Conservation (phyloP, 2,888 invertebrate genomes). For the Tolmerus cingulatus region DNA sequence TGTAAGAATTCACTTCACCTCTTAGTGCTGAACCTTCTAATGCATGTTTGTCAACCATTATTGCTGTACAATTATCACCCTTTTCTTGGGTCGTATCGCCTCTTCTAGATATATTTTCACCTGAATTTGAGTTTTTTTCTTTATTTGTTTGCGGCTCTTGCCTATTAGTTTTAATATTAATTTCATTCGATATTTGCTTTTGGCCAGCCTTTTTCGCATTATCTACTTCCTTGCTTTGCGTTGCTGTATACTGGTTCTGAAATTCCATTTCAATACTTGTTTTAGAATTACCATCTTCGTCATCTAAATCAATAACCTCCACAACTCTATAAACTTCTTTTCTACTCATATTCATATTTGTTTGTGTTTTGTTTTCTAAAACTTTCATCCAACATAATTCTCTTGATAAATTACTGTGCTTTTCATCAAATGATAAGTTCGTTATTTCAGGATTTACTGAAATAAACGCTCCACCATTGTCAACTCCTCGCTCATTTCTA, state of each 20-base stretch:
- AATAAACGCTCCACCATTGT: not conserved
- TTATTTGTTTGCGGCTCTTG: not conserved
- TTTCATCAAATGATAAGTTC: not conserved
- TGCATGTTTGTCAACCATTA: not conserved
- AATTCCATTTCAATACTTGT: not conserved
- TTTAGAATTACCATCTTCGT: not conserved
- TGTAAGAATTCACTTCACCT: not conserved
- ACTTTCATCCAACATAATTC: not conserved
- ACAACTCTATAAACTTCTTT: not conserved
- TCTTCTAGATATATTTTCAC: not conserved
- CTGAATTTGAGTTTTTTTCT: not conserved
- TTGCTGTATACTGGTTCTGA: not conserved
- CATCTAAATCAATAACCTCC: constrained; percentile 15
- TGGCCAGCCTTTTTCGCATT: not conserved
- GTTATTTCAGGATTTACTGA: not conserved
- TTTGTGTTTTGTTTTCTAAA: not conserved
- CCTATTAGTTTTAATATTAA: not conserved
- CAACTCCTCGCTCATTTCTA: not conserved
- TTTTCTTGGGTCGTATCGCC: not conserved
- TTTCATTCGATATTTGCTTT: not conserved
- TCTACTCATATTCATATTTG: not conserved
- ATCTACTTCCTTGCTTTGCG: not conserved
- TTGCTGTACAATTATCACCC: not conserved
- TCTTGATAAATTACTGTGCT: not conserved
- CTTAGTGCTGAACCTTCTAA: not conserved